phyloP scores from a whole-genome alignment of 1,140 invertebrate genomes.

The Lepidurus couesii region DNA sequence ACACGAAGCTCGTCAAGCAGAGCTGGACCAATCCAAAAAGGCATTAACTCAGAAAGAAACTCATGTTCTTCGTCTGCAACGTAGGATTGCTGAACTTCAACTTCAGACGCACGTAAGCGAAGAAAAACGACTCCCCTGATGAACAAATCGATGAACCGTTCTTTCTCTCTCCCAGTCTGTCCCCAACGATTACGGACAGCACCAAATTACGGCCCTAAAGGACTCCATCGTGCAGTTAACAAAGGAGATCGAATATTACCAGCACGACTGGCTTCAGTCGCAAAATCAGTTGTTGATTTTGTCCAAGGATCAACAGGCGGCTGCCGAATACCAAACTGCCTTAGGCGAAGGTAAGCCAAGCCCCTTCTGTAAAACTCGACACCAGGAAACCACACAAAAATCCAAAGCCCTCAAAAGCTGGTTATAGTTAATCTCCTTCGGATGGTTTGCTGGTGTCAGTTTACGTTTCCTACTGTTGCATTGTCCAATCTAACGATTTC shows the following conservation, averaged over 20 bases:
- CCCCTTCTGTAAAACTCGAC: constrained; percentile 24
- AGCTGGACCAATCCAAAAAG: background rate
- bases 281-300: constrained; percentile 62
- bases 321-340: constrained; percentile 29
- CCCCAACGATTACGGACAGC: background rate
- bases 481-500: constrained; percentile 30
- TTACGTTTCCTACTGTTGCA: too few species aligned
- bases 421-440: background rate
- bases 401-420: too few species aligned
- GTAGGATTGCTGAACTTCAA: background rate
- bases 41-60: background rate
- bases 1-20: background rate
- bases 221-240: constrained; percentile 35
- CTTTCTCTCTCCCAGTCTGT: background rate
- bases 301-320: constrained; percentile 55
- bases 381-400: too few species aligned
- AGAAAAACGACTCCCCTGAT: background rate
- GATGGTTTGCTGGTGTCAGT: too few species aligned
- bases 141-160: background rate
- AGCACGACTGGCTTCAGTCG: constrained; percentile 66
- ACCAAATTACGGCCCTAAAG: constrained; percentile 42
- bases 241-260: constrained; percentile 43
- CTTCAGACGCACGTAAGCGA: background rate
- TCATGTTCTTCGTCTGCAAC: background rate
- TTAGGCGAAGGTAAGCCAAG: constrained; percentile 32